Percentiles rank a stretch among this genome's conserved stretches.
Evolutionary conservation across 2,797 vertebrate species (phyloP).

Genomic region (Sebastes jordani): DNA sequence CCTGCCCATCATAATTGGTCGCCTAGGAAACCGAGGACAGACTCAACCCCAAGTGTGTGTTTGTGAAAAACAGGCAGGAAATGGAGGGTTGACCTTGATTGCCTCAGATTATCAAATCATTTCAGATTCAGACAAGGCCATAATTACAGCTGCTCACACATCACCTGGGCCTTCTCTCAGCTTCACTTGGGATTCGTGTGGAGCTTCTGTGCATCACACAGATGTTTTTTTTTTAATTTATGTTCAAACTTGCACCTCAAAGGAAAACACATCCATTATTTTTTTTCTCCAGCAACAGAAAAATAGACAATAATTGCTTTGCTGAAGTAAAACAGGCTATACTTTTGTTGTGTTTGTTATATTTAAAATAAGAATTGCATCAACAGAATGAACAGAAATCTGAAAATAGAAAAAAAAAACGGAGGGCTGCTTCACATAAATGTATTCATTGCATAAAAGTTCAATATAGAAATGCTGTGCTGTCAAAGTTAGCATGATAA

Average conservation of each 20-base stretch:
- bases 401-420: not conserved
- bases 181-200: not conserved
- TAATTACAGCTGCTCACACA: not conserved
- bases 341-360: not conserved
- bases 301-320: not conserved
- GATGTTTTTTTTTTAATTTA: not conserved
- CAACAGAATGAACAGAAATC: not conserved
- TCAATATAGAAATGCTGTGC: not conserved
- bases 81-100: constrained; percentile 17
- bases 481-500: too few relatives aligned
- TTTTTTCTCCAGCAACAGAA: not conserved
- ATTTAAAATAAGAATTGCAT: not conserved
- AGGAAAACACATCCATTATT: not conserved
- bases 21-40: constrained; percentile 9
- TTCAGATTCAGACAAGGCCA: not conserved
- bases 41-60: constrained; percentile 16
- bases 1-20: constrained; percentile 25
- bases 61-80: not conserved
- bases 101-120: constrained; percentile 16
- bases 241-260: constrained; percentile 7
- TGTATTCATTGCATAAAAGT: not conserved
- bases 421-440: not conserved
- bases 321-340: not conserved
- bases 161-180: not conserved
- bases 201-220: not conserved